Evolutionary conservation across 2,113 vertebrate genomes (phyloP).

Genomic region (Dasyurus viverrinus): DNA sequence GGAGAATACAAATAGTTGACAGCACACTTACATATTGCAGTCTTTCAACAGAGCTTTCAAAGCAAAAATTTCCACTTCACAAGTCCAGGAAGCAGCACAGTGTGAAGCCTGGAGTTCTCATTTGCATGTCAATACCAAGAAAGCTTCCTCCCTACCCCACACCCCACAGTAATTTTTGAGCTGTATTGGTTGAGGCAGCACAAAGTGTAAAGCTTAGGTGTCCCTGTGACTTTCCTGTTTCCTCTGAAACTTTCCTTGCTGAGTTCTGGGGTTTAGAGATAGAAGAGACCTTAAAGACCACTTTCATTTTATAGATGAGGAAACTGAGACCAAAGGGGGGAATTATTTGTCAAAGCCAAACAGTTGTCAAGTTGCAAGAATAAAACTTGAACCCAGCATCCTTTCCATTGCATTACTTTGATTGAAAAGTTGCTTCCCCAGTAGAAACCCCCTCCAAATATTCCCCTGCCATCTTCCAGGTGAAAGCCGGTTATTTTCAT

Average conservation of each 20-base stretch:
- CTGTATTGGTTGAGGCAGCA: slow-evolving; percentile 15
- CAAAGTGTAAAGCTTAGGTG: slow-evolving; percentile 35
- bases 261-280: background rate
- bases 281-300: background rate
- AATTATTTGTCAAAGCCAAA: background rate
- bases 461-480: background rate
- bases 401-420: background rate
- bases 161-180: background rate
- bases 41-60: slow-evolving; percentile 56
- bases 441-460: background rate
- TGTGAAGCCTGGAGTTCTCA: background rate
- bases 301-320: background rate
- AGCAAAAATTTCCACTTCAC: slow-evolving; percentile 33
- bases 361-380: background rate
- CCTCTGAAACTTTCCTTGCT: background rate
- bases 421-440: background rate
- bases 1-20: slow-evolving; percentile 45
- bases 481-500: background rate
- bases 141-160: slow-evolving; percentile 24
- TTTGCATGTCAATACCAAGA: slow-evolving; percentile 31
- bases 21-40: slow-evolving; percentile 7
- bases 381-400: background rate
- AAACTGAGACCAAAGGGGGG: background rate
- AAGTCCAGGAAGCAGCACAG: slow-evolving; percentile 24
- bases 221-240: background rate